Base-by-base conservation (phyloP, 2,888 invertebrate species). In the Hanleya hanleyi region DNA sequence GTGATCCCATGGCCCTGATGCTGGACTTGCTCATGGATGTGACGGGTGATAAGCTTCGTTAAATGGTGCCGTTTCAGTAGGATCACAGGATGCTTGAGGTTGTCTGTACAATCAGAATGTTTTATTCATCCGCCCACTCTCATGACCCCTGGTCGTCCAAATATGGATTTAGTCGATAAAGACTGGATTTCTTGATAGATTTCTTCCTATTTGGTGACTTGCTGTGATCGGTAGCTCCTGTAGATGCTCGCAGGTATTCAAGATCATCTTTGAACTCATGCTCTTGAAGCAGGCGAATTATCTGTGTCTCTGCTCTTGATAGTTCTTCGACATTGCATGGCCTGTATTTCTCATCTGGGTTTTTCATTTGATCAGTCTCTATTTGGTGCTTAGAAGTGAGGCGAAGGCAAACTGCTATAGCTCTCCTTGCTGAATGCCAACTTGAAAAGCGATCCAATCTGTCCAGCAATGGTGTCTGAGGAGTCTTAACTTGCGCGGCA, bases 1-100 rank as follows among this genome's bases (percentile, higher is more conserved):
- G 78, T 81, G 7, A 77, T 69, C n/a, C 73, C 76, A 49, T 76
- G 69, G 29, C 83, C 79, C 65, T 78, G 77, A 69, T 83, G 79
- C 32, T 69, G 49, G 22, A 61, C 47, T 5, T 68, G 71, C 15
- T 69, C 41, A 69, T 83, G 79, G 29, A 68, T 65, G 71, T 80
- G 51, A 12, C 61, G 33, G 32, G 78, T 35, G 65, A 81, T 75
- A 12, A 80, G 41, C 29, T 15, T 41, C 32, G 81, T 71, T 2
- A 83, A 61, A 57, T 78, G 76, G 38, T 50, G 41, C 7, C 76
- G 50, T 51, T 70, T 80, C 22, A 81, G 80, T 18, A 83, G 35
- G 35, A 83, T 79, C n/a, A 76, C 70, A 5, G 78, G 79, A 37
- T 81, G 75, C 29, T 75, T 82, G 18, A 37, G 36, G 32, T 57